phyloP scores from a whole-genome alignment of 2,888 invertebrate species.

The Apoda limacodes region DNA sequence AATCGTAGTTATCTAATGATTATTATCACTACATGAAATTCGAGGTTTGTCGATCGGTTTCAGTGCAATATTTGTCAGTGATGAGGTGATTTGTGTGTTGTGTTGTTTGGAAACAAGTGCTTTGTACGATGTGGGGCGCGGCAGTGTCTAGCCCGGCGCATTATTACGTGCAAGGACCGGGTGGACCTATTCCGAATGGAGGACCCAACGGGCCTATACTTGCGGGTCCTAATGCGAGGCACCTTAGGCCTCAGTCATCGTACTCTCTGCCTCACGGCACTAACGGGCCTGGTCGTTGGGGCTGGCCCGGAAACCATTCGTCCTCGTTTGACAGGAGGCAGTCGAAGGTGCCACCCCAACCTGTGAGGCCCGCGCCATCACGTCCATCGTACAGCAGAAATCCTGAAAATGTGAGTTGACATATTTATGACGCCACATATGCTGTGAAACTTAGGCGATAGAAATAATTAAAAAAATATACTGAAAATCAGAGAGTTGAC shows the following conservation, averaged over 20 bases:
- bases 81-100: conserved; percentile 46
- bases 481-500: no score
- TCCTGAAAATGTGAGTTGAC: conserved; percentile 47
- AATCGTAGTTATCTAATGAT: conserved; percentile 43
- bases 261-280: conserved; percentile 68
- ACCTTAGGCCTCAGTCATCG: conserved; percentile 58
- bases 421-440: no score
- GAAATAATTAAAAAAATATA: no score
- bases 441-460: no score
- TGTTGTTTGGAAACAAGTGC: conserved; percentile 18
- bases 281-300: conserved; percentile 67
- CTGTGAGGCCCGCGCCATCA: conserved; percentile 49
- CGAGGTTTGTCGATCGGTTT: conserved; percentile 38
- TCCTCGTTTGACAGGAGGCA: conserved; percentile 63
- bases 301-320: conserved; percentile 64
- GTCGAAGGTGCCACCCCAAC: conserved; percentile 57
- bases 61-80: conserved; percentile 40
- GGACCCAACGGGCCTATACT: conserved; percentile 51
- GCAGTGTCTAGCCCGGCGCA: conserved; percentile 60
- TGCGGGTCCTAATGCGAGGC: conserved; percentile 44
- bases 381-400: conserved; percentile 46
- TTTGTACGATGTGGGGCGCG: conserved; percentile 55
- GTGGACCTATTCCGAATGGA: conserved; percentile 35
- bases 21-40: conserved; percentile 38
- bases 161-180: conserved; percentile 52